Base-by-base conservation (phyloP, 2,888 invertebrate species). In the Trypoxylon attenuatum region DNA sequence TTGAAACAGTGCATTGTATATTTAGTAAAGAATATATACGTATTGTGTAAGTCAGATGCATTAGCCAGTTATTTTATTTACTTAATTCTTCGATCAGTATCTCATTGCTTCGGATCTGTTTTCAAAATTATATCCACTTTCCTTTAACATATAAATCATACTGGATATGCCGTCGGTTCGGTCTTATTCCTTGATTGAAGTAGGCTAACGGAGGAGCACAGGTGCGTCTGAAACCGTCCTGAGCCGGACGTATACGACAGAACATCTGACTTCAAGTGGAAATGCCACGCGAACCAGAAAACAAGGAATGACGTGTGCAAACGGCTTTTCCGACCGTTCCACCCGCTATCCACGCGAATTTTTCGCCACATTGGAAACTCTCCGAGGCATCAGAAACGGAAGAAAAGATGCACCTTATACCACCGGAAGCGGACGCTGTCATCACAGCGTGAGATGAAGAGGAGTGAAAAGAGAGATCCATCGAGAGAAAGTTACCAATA, bases 261-360 rank as follows among this genome's bases (percentile, higher is more conserved):
- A 59, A 60, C 68, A 64, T 64, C 54, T 64, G 56, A 63, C 46
- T 63, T 67, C 63, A 59, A 60, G 64, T 70, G 64, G 60, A 63
- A 64, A 60, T 64, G 69, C 57, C 54, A 68, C 42, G 15, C 64
- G 51, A 56, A 33, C 53, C 56, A 68, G 69, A 68, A 68, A 70
- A 68, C 69, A 63, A 47, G 59, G 54, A 27, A 58, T 25, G 67
- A 63, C 56, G 42, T 61, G 62, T 55, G 50, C 50, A 47, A 47
- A 33, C 27, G 22, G 38, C 23, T 38, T 41, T n/a, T n/a, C n/a
- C 52, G 50, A 46, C 54, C 39, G 45, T 46, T 33, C 51, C 46
- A 63, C 67, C 27, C 55, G 56, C 63, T 50, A 54, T 52, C 52
- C 46, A 54, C 33, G 61, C 59, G 62, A 69, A 67, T 69, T 62